Conservation (phyloP, 1,140 invertebrate genomes). For the Drosophila murphyi region DNA sequence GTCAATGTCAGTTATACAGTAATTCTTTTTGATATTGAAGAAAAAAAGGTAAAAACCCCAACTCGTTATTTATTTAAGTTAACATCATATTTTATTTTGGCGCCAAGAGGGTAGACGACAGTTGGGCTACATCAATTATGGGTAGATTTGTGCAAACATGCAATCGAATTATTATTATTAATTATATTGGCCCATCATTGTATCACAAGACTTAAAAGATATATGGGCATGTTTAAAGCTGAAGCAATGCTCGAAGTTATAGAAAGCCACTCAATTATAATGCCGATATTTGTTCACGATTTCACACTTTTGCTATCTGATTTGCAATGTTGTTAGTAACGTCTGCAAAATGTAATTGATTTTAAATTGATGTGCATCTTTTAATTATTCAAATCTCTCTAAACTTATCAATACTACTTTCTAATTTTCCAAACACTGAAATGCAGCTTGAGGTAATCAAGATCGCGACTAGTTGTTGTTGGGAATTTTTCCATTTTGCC, state of each 20-base stretch:
- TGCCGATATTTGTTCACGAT: neutral
- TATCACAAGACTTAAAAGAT: constrained; percentile 78
- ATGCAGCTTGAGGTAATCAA: neutral
- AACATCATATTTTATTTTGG: constrained; percentile 46
- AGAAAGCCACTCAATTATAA: constrained; percentile 44
- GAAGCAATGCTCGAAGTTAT: constrained; percentile 17
- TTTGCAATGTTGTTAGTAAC: constrained; percentile 2
- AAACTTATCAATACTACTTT: neutral
- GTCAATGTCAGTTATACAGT: constrained; percentile 63
- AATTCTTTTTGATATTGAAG: constrained; percentile 26
- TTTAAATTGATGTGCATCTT: neutral
- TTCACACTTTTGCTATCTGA: neutral
- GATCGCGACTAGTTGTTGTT: constrained; percentile 3
- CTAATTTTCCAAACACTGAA: neutral
- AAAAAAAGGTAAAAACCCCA: constrained; percentile 31
- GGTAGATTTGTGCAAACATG: constrained; percentile 47
- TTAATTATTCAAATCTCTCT: neutral
- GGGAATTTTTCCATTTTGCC: constrained; percentile 29
- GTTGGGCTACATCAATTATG: constrained; percentile 60
- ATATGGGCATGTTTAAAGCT: constrained; percentile 25
- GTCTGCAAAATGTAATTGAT: neutral
- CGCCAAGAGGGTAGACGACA: constrained; percentile 7
- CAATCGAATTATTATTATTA: constrained; percentile 77
- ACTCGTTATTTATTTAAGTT: constrained; percentile 33
- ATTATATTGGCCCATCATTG: constrained; percentile 71